Base-by-base conservation (phyloP, 2,888 invertebrate species). In the Diarsia mendica region DNA sequence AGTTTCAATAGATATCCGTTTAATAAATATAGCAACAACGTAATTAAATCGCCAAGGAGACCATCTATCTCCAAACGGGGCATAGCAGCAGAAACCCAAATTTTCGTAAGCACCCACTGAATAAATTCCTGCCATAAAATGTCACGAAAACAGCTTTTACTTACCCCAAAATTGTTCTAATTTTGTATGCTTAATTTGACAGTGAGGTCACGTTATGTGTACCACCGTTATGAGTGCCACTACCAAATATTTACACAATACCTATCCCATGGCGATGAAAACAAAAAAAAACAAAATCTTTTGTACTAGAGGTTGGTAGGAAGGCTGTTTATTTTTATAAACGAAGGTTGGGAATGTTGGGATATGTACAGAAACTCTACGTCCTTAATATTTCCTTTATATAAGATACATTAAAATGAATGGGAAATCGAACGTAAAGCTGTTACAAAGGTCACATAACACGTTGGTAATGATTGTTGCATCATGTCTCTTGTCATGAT, bases 181-280 rank as follows among this genome's bases (percentile, higher is more conserved):
- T 87, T 87, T 84, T 67, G 80, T 77, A 87, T 80, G 76, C 79
- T 75, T 84, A 75, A 85, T 83, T 87, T 85, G 73, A 76, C 82
- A 80, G 78, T 75, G 84, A 84, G 88, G 88, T 78, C 86, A 84
- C 80, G 80, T 75, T 80, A 75, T 75, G 67, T 20, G 46, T 76
- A 46, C 49, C 28, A n/a, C n/a, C n/a, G n/a, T n/a, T n/a, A n/a
- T n/a, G n/a, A n/a, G n/a, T n/a, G 80, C 83, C 58, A 67, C 71
- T 77, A 78, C 76, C 72, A 77, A 80, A 84, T 84, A 87, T 86
- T 85, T 73, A 85, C 67, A 75, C 48, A 80, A 77, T 72, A 46
- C 53, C 18, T 73, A 80, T 71, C 75, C 70, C 73, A 72, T 66
- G 73, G 67, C 66, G 77, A 46, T 46, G 28, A 51, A 75, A 79